Percentiles rank a stretch among this genome's conserved stretches.
Evolutionary conservation across 2,113 vertebrate species (phyloP).

Genomic region (Tachysurus vachellii): DNA sequence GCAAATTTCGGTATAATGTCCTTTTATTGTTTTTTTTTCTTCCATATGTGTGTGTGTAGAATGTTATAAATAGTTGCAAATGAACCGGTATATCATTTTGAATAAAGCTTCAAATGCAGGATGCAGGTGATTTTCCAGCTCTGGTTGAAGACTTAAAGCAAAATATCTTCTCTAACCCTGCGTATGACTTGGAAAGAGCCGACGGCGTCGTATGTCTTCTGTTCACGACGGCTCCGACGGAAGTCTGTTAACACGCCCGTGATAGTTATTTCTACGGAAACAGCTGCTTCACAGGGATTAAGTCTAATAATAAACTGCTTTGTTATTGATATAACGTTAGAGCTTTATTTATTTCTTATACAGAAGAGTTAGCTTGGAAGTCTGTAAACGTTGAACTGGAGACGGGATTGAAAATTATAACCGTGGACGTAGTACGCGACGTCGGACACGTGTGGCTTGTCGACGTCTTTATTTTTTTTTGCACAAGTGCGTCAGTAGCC

Average conservation of each 20-base stretch:
- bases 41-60: not conserved
- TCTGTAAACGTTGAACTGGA: no score
- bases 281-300: not conserved
- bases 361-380: no score
- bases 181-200: not conserved
- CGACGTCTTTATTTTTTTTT: no score
- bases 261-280: not conserved
- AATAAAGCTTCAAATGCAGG: not conserved
- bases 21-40: not conserved
- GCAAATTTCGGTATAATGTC: conserved; percentile 68
- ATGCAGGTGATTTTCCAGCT: not conserved
- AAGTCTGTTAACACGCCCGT: not conserved
- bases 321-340: no score
- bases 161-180: not conserved
- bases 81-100: not conserved
- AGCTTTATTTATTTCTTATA: no score
- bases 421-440: no score
- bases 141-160: not conserved
- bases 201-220: no score
- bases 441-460: no score
- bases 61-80: not conserved
- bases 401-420: not conserved
- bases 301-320: no score
- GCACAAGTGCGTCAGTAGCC: no score
- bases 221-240: not conserved